Base-by-base conservation (phyloP, 2,888 invertebrate species). In the Gymnocheta viridis region DNA sequence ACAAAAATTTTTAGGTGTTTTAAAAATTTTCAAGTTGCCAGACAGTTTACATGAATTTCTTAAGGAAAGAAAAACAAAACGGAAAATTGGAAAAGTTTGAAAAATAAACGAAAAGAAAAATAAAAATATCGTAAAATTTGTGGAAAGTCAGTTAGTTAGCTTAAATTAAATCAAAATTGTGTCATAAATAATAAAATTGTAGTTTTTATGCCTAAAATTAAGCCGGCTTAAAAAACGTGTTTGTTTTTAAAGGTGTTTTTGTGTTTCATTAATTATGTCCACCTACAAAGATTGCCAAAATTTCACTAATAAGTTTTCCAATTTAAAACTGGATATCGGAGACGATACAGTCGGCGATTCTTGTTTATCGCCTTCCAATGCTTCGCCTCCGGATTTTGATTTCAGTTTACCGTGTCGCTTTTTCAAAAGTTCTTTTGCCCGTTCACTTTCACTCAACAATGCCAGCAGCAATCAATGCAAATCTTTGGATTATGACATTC, bases 341-440 rank as follows among this genome's bases (percentile, higher is more conserved):
- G 82, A 82, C 19, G 67, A 77, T 64, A 72, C 74, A 0, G 17
- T n/a, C 0, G 38, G 2, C 72, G n/a, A 60, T 56, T n/a, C 5
- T 0, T 29, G 44, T 1, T 29, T 79, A 32, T 58, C 80, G 51
- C 64, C 79, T 54, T 66, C 85, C 27, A 85, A 79, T 74, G 51
- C 85, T 22, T 86, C 89, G 64, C 88, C 90, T 80, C 89, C 90
- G 12, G 91, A 92, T 77, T 91, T 91, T 86, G 92, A 92, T 88
- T 91, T 92, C 85, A 90, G 88, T 85, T 85, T 91, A 86, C 89
- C 92, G 67, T 92, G 91, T 44, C 92, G 93, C 83, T 92, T 91
- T 86, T 93, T 93, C 88, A 93, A 93, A 89, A 93, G 93, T 88
- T 92, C 92, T 82, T 93, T 93, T 89, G 93, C 93, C 58, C 92